Percentiles rank a stretch among this genome's conserved stretches.
These are phyloP conservation scores for Oppia nitens DNA, from an alignment of 1,140 invertebrate genomes.

Conservation along the genomic window DNA sequence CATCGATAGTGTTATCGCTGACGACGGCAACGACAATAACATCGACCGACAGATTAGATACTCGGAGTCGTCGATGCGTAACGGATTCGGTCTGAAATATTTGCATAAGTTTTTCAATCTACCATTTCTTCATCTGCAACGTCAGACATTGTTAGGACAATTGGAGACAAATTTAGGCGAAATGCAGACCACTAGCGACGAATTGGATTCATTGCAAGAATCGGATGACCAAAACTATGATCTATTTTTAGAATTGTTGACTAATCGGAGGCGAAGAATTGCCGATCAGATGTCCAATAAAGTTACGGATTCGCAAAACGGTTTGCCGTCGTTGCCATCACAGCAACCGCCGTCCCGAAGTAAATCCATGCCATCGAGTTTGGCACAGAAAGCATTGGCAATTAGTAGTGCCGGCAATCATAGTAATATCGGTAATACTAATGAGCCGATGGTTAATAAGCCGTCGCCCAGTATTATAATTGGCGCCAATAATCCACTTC, in stretches of 20 bases:
- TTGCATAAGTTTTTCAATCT: constrained; percentile 93
- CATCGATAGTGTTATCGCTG: constrained; percentile 37
- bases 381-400: background rate
- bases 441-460: background rate
- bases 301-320: constrained; percentile 14
- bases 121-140: constrained; percentile 79
- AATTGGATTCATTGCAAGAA: constrained; percentile 61
- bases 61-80: constrained; percentile 85
- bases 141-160: constrained; percentile 66
- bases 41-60: constrained; percentile 51
- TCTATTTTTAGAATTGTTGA: constrained; percentile 52
- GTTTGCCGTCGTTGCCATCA: constrained; percentile 13
- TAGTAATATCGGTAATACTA: constrained; percentile 2
- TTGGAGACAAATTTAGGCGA: constrained; percentile 72
- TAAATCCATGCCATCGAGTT: constrained; percentile 14
- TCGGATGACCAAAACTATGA: constrained; percentile 83
- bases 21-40: constrained; percentile 26
- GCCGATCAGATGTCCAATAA: constrained; percentile 37
- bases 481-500: constrained; percentile 15
- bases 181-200: constrained; percentile 57
- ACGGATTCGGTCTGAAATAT: constrained; percentile 69
- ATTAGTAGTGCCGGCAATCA: background rate
- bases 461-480: constrained; percentile 18
- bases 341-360: constrained; percentile 17
- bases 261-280: constrained; percentile 47